A percentile compares a stretch with the other conserved stretches of the same genome.
phyloP scores from a whole-genome alignment of 2,888 invertebrate species.

The Drosophila paranaensis region DNA sequence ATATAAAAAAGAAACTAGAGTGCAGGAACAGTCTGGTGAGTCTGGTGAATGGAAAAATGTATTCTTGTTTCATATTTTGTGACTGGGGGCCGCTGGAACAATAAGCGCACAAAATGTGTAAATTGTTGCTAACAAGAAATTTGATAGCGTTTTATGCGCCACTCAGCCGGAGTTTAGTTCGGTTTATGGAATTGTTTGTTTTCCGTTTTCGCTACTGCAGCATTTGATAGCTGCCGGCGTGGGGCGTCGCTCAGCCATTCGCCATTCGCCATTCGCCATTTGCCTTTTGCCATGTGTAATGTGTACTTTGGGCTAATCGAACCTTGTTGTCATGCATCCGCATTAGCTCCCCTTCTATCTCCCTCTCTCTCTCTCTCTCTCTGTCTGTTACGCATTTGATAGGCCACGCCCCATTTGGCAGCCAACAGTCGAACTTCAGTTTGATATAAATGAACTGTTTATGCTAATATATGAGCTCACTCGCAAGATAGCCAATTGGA shows the following conservation, averaged over 20 bases:
- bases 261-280: not conserved
- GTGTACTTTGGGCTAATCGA: constrained; percentile 62
- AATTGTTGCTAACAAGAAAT: constrained; percentile 75
- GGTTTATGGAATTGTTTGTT: constrained; percentile 42
- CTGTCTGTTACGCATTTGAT: constrained; percentile 27
- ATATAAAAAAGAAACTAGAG: constrained; percentile 20
- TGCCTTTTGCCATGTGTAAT: constrained; percentile 32
- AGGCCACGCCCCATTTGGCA: constrained; percentile 37
- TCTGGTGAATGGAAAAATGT: constrained; percentile 55
- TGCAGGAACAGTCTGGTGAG: constrained; percentile 53
- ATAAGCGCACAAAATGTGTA: constrained; percentile 57
- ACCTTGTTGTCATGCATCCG: constrained; percentile 49
- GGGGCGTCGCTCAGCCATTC: constrained; percentile 10
- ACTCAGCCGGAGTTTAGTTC: constrained; percentile 32
- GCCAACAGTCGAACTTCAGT: constrained; percentile 39
- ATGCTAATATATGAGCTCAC: constrained; percentile 77
- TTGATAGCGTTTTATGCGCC: constrained; percentile 60
- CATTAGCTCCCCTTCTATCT: not conserved
- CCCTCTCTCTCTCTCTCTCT: not conserved
- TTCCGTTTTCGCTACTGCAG: constrained; percentile 28
- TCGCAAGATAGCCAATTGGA: constrained; percentile 29
- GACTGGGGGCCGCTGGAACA: not conserved
- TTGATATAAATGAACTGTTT: constrained; percentile 77
- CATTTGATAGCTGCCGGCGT: constrained; percentile 27
- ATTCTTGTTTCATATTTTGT: constrained; percentile 50